Conservation (phyloP, 2,113 vertebrate genomes). For the Amblyopsis rosae region DNA sequence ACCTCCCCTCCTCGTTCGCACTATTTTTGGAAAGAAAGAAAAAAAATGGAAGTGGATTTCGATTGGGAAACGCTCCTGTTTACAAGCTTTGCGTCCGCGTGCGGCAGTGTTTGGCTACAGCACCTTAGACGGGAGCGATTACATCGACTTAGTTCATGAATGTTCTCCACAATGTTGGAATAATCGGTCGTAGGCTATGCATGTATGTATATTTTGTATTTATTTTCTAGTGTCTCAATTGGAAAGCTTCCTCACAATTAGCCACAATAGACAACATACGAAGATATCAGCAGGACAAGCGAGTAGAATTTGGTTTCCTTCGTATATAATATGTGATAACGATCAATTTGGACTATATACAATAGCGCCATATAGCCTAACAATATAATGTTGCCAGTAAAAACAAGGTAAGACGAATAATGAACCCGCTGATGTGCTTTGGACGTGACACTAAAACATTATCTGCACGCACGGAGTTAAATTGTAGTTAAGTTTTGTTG, state of each 20-base stretch:
- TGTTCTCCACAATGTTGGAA: neutral
- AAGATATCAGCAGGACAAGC: slow-evolving; percentile 62
- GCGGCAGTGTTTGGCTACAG: slow-evolving; percentile 81
- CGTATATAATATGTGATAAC: neutral
- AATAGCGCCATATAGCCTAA: neutral
- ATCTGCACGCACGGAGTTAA: slow-evolving; percentile 34
- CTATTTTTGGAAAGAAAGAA: slow-evolving; percentile 83
- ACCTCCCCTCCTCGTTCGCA: slow-evolving; percentile 79
- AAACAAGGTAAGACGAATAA: slow-evolving; percentile 26
- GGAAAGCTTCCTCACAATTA: slow-evolving; percentile 7
- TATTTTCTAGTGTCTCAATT: no score
- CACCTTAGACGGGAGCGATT: slow-evolving; percentile 40
- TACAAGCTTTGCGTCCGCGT: slow-evolving; percentile 91
- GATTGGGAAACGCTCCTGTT: slow-evolving; percentile 93
- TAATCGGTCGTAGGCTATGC: neutral
- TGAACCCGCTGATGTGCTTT: slow-evolving; percentile 1
- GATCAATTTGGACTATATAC: slow-evolving; percentile 7
- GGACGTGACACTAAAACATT: slow-evolving; percentile 8
- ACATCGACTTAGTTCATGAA: slow-evolving; percentile 28
- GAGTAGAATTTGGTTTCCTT: neutral
- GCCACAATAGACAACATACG: slow-evolving; percentile 24
- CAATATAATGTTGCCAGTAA: slow-evolving; percentile 2
- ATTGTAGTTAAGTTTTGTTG: neutral
- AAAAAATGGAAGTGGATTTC: slow-evolving; percentile 88
- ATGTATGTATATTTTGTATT: no score